phyloP scores from a whole-genome alignment of 2,888 invertebrate species.

The Scaptomyza parva region DNA sequence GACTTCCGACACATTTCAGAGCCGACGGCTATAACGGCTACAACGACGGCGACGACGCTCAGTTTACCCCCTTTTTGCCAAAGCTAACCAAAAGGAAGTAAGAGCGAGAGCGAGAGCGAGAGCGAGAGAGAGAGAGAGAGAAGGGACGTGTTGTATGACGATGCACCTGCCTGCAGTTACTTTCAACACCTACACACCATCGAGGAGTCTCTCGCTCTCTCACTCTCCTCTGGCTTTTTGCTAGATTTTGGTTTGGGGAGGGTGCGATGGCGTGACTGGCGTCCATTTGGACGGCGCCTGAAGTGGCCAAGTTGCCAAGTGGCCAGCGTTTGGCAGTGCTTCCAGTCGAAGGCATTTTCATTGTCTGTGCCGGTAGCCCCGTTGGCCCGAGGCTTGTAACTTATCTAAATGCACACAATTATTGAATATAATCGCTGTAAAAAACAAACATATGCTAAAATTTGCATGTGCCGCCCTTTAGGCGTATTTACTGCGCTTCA shows the following conservation, averaged over 20 bases:
- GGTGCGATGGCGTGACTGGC: constrained; percentile 73
- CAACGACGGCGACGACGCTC: constrained; percentile 15
- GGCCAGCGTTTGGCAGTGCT: constrained; percentile 32
- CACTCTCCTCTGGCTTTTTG: no score
- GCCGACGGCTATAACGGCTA: constrained; percentile 45
- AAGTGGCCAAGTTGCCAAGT: constrained; percentile 48
- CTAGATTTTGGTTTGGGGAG: constrained; percentile 28
- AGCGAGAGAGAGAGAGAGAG: not conserved
- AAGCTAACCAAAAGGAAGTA: not conserved
- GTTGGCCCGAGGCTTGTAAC: constrained; percentile 67
- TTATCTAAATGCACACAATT: constrained; percentile 81
- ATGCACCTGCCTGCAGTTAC: constrained; percentile 61
- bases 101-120: not conserved
- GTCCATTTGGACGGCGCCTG: constrained; percentile 66
- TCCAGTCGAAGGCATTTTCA: constrained; percentile 34
- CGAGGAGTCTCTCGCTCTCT: not conserved
- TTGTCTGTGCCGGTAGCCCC: constrained; percentile 38
- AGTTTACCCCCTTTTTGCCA: constrained; percentile 7
- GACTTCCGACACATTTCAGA: constrained; percentile 76
- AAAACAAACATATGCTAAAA: constrained; percentile 54
- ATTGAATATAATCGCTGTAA: constrained; percentile 78
- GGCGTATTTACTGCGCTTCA: constrained; percentile 57
- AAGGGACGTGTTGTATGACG: constrained; percentile 20
- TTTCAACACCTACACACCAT: constrained; percentile 76
- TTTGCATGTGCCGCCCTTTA: constrained; percentile 71